Evolutionary conservation across 2,888 invertebrate genomes (phyloP).

Genomic region (Ornithoptera priamus): DNA sequence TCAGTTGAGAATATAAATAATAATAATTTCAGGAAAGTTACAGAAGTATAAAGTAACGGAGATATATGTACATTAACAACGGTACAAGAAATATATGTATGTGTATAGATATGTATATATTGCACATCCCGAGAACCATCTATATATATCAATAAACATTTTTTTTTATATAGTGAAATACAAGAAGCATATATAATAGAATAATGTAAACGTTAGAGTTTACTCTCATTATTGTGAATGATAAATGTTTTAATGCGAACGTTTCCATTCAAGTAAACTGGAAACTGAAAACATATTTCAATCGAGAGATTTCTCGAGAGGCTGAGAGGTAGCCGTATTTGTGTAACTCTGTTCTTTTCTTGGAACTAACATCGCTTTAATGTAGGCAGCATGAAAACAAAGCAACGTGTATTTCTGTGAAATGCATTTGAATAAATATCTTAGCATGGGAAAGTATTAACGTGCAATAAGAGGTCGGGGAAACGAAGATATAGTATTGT

Average conservation of each 20-base stretch:
- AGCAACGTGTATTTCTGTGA: slow-evolving; percentile 1
- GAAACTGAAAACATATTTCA: slow-evolving; percentile 19
- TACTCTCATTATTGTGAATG: too few relatives aligned
- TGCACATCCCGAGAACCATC: too few relatives aligned
- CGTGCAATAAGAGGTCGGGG: slow-evolving; percentile 8
- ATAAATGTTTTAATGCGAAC: not conserved
- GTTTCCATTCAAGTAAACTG: not conserved
- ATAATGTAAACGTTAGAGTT: too few relatives aligned
- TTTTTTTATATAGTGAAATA: too few relatives aligned
- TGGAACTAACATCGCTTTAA: slow-evolving; percentile 18
- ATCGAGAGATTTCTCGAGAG: slow-evolving; percentile 15
- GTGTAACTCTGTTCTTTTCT: slow-evolving; percentile 16
- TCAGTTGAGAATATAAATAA: too few relatives aligned
- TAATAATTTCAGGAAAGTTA: too few relatives aligned
- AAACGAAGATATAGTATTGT: not conserved
- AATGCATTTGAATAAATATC: slow-evolving; percentile 14
- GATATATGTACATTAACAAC: too few relatives aligned
- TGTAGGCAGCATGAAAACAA: slow-evolving; percentile 13
- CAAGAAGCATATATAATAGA: too few relatives aligned
- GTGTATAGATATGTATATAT: too few relatives aligned
- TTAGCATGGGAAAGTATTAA: slow-evolving; percentile 2
- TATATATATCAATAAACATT: too few relatives aligned
- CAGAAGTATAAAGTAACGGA: too few relatives aligned
- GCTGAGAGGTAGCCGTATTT: slow-evolving; percentile 10
- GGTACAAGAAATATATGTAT: too few relatives aligned